A percentile compares a stretch with the other conserved stretches of the same genome.
Conservation (phyloP, 2,113 vertebrate genomes). For the Hippocampus mohnikei region DNA sequence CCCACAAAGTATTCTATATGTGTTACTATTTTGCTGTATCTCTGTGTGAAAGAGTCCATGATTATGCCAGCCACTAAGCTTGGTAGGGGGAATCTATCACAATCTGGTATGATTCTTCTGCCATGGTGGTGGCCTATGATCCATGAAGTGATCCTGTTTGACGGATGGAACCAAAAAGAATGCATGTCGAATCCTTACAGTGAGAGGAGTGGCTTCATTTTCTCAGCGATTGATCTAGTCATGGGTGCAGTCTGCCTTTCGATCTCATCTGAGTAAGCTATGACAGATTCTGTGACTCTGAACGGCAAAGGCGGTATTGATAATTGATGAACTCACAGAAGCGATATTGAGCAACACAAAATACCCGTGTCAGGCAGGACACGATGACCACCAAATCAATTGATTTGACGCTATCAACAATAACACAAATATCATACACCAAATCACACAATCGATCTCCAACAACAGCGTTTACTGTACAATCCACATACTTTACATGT, state of each 20-base stretch:
- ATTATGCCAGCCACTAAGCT: neutral
- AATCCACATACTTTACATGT: constrained; percentile 1
- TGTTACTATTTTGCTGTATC: neutral
- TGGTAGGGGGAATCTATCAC: neutral
- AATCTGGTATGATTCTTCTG: neutral
- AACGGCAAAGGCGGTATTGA: neutral
- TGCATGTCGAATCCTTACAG: neutral
- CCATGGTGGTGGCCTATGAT: neutral
- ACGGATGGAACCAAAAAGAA: neutral
- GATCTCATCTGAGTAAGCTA: neutral
- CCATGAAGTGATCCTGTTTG: neutral
- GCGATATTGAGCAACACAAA: neutral
- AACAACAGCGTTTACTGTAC: neutral
- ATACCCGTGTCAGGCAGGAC: neutral
- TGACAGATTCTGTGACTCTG: neutral
- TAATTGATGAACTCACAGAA: neutral
- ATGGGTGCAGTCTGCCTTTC: neutral
- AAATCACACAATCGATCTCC: neutral
- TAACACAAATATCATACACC: neutral
- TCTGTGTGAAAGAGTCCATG: neutral
- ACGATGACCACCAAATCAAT: neutral
- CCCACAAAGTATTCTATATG: neutral
- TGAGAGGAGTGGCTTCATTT: neutral
- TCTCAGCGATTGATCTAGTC: neutral
- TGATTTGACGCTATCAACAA: neutral